A percentile compares a stretch with the other conserved stretches of the same genome.
Conservation (phyloP, 2,797 vertebrate species). For the Dermochelys coriacea region DNA sequence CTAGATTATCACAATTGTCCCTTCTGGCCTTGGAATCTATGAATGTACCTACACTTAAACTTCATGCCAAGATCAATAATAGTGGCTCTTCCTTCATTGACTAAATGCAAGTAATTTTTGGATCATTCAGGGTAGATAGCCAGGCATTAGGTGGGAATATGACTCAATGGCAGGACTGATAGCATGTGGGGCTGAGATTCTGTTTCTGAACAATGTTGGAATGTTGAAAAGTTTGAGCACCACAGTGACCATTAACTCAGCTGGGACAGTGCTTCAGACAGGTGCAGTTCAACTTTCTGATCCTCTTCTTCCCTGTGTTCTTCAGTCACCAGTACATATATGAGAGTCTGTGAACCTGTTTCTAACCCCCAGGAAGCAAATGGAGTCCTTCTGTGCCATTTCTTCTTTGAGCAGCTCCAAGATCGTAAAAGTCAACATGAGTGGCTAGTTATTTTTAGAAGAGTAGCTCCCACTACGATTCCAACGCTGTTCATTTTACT, state of each 20-base stretch:
- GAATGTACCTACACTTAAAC: not conserved
- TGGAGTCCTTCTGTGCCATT: not conserved
- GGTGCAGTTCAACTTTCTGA: not conserved
- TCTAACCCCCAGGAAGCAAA: not conserved
- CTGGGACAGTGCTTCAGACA: accelerated
- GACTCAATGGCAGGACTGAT: not conserved
- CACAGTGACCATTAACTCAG: not conserved
- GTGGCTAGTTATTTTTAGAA: not conserved
- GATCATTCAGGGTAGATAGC: not conserved
- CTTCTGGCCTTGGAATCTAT: too few relatives aligned
- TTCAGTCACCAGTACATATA: not conserved
- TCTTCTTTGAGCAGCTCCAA: slow-evolving; percentile 11
- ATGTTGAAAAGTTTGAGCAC: not conserved
- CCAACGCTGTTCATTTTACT: not conserved
- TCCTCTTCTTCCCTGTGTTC: not conserved
- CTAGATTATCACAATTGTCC: too few relatives aligned
- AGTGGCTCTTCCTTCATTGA: not conserved
- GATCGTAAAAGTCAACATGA: not conserved
- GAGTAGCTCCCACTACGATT: not conserved
- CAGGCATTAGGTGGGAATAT: not conserved
- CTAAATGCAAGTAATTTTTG: not conserved
- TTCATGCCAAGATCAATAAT: not conserved
- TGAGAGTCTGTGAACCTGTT: not conserved
- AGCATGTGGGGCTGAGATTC: not conserved
- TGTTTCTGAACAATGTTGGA: not conserved